phyloP scores from a whole-genome alignment of 2,888 invertebrate species.

The Bellardia pandia region DNA sequence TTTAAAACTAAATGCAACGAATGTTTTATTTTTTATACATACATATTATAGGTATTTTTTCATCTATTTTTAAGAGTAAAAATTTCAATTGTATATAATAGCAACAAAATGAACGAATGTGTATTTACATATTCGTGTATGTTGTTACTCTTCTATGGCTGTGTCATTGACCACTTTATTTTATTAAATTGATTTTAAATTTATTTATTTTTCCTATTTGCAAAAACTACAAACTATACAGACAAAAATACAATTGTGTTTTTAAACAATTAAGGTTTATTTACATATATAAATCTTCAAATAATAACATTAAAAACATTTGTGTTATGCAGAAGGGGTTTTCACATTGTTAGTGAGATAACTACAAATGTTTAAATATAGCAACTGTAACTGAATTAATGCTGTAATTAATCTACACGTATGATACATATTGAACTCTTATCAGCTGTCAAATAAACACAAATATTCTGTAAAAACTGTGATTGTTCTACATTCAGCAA shows the following conservation, averaged over 20 bases:
- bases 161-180: conserved; percentile 27
- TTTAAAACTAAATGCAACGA: conserved; percentile 18
- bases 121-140: conserved; percentile 30
- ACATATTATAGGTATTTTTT: conserved; percentile 23
- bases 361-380: no score
- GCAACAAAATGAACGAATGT: conserved; percentile 12
- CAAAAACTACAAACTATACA: not conserved
- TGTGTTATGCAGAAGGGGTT: no score
- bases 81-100: conserved; percentile 43
- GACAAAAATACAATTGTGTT: not conserved
- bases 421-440: no score
- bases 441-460: no score
- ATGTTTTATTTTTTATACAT: conserved; percentile 12
- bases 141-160: not conserved
- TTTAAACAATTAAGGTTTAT: conserved; percentile 7
- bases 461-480: no score
- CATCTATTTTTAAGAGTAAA: conserved; percentile 47
- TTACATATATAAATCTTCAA: not conserved
- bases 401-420: no score
- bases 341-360: no score
- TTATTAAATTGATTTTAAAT: conserved; percentile 21
- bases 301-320: not conserved
- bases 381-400: no score
- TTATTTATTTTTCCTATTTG: conserved; percentile 17
- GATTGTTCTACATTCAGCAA: not conserved